Evolutionary conservation across 2,113 vertebrate species (phyloP), one percentile per base, ranked within the genome.

Genomic region (Turnix velox): DNA sequence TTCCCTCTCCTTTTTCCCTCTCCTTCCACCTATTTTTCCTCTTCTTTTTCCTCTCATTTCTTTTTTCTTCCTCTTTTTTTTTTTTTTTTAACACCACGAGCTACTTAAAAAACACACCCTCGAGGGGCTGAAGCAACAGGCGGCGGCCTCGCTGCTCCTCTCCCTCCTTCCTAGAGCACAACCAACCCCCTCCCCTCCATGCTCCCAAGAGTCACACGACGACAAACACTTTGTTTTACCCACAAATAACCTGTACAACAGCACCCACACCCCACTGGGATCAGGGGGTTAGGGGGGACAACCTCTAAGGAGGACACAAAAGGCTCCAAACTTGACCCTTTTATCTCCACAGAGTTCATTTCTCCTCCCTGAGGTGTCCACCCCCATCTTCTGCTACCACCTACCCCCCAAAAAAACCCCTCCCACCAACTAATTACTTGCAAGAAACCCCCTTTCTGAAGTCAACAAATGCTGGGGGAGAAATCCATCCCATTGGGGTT

Each of bases 241-340:
- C 96, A 96, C 96, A 91, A 96, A 94, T 57, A 97, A 97, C 95
- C 95, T 93, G 95, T 96, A 96, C 96, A 83, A 95, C 83, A 94
- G 90, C 65, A 51, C 63, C 35, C 95, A 93, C n/a, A n/a, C n/a
- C n/a, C n/a, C n/a, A n/a, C n/a, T n/a, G n/a, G n/a, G n/a, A n/a
- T n/a, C n/a, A n/a, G n/a, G n/a, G n/a, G n/a, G n/a, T n/a, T n/a
- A n/a, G n/a, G n/a, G n/a, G n/a, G n/a, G 94, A 74, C 95, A 95
- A 93, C 90, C 90, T 85, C 90, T 14, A 84, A 62, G 48, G 89
- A 88, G 79, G 84, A 92, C 90, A 86, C 81, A 73, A 78, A 74
- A 90, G 85, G 91, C 82, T n/a, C 85, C 84, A 39, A 73, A 54
- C 1, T 6, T 27, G 74, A 59, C 63, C 88, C 24, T 45, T 40